A percentile compares a stretch with the other conserved stretches of the same genome.
Evolutionary conservation across 2,797 vertebrate genomes (phyloP).

Genomic region (Cephalopachus bancanus): DNA sequence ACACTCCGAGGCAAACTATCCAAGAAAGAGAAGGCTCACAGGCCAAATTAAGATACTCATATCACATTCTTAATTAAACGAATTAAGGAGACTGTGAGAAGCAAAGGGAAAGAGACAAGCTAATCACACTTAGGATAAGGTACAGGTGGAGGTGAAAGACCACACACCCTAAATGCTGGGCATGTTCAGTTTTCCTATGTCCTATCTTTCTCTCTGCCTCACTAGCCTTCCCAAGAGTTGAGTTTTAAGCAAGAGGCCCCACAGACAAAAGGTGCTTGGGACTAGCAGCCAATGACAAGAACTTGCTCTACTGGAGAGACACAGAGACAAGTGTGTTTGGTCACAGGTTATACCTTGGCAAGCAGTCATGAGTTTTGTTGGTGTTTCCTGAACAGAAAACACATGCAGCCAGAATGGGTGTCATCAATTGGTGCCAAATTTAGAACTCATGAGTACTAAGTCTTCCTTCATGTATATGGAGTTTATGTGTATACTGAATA

Average conservation of each 20-base stretch:
- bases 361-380: background rate
- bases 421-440: background rate
- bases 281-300: background rate
- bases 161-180: background rate
- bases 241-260: background rate
- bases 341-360: background rate
- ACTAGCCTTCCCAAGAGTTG: background rate
- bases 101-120: background rate
- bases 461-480: rapidly evolving
- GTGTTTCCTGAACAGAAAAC: background rate
- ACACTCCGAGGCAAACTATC: background rate
- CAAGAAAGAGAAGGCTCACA: background rate
- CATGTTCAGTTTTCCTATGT: background rate
- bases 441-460: background rate
- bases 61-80: background rate
- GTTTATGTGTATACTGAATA: background rate
- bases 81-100: background rate
- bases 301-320: background rate
- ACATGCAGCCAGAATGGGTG: background rate
- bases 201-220: background rate
- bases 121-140: background rate
- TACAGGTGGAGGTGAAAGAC: background rate
- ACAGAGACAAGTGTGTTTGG: background rate
- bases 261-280: background rate
- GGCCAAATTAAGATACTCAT: background rate